phyloP scores from a whole-genome alignment of 2,797 vertebrate species.

The Chelmon rostratus region DNA sequence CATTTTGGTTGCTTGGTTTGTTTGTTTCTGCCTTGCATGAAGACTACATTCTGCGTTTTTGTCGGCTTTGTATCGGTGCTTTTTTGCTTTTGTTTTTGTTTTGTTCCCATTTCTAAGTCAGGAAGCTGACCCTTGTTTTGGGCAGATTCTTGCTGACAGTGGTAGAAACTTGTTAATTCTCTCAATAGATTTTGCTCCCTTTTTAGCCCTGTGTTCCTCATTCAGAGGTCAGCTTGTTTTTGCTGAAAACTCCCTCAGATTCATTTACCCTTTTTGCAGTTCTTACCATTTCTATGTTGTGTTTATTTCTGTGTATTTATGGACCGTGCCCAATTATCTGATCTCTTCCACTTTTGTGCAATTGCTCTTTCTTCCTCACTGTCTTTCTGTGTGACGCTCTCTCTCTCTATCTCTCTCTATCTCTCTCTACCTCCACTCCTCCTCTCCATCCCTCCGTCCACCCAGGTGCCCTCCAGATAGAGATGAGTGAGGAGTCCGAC shows the following conservation, averaged over 20 bases:
- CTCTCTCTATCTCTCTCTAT: slow-evolving; percentile 46
- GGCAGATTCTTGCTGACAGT: slow-evolving; percentile 60
- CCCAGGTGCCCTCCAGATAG: slow-evolving; percentile 99
- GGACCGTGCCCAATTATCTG: slow-evolving; percentile 55
- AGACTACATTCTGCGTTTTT: slow-evolving; percentile 86
- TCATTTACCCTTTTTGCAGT: slow-evolving; percentile 90
- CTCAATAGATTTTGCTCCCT: slow-evolving; percentile 66
- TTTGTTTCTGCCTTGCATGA: slow-evolving; percentile 90
- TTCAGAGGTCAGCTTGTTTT: slow-evolving; percentile 81
- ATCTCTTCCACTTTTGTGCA: slow-evolving; percentile 55
- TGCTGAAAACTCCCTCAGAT: slow-evolving; percentile 82
- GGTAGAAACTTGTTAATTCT: slow-evolving; percentile 61
- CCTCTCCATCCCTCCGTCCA: slow-evolving; percentile 84
- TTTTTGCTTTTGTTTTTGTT: slow-evolving; percentile 80
- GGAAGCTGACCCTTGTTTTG: slow-evolving; percentile 74
- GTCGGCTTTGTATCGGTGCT: slow-evolving; percentile 84
- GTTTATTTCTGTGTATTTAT: slow-evolving; percentile 74
- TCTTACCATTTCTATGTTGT: slow-evolving; percentile 89
- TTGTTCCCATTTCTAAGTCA: slow-evolving; percentile 85
- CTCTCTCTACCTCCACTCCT: slow-evolving; percentile 66
- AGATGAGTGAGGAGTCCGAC: slow-evolving; percentile 98
- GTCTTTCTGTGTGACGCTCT: slow-evolving; percentile 65
- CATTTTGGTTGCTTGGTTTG: slow-evolving; percentile 72
- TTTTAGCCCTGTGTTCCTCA: slow-evolving; percentile 50
- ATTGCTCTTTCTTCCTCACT: slow-evolving; percentile 57